Evolutionary conservation across 1,140 invertebrate genomes (phyloP), one percentile per base, ranked within the genome.

Genomic region (Zaprionus davidi): DNA sequence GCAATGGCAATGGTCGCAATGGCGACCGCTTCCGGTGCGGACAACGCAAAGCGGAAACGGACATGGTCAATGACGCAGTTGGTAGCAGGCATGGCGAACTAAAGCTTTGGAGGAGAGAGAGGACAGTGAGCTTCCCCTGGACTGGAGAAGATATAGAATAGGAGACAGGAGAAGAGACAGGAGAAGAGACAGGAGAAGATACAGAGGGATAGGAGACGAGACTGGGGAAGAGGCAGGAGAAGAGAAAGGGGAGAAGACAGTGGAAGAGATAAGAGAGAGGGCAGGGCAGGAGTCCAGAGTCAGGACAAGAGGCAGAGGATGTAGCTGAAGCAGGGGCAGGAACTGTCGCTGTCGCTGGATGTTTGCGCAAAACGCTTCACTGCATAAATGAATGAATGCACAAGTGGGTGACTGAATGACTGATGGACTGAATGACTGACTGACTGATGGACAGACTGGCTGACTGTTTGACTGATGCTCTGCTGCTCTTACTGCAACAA

Each of bases 331-430:
- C 34, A 17, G 51, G 12, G 58, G 34, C 56, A 34, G 51, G 51
- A 41, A 55, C 51, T 66, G 46, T 20, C 58, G 31, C 44, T 66
- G 70, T 22, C 22, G 70, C 41, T 57, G 11, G 38, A 58, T 81
- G 71, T 82, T 81, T 81, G 80, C 76, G 44, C 66, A 82, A 46
- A 82, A 83, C 76, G 81, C 80, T 82, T 82, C 72, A 82, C 66
- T 85, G 79, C 81, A 84, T 81, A 76, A 88, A 81, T 75, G 78
- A 87, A 81, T 79, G 83, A 75, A 59, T 78, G 74, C 65, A 49
- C 58, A 49, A 84, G 58, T 70, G 74, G 74, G 13, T 56, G 74
- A 63, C 34, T 51, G 63, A 53, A 1, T 56, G 76, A 28, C 11
- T 53, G 76, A 69, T 20, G 63, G 57, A 76, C 15, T 58, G 58